Evolutionary conservation across 2,888 invertebrate species (phyloP).

Genomic region (Drosophila barbarae): DNA sequence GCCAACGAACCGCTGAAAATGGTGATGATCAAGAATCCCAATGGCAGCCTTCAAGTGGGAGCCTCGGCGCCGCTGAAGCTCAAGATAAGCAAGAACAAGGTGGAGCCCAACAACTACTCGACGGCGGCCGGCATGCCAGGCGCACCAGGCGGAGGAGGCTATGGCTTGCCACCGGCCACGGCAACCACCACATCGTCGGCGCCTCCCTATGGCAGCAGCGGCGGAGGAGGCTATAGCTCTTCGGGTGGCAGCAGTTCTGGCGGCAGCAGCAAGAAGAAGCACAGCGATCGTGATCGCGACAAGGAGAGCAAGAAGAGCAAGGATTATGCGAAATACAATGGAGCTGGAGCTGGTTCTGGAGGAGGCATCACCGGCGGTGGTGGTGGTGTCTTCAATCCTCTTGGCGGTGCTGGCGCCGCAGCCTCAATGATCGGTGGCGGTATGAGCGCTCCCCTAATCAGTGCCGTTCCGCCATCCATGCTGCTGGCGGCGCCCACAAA

Average conservation of each 20-base stretch:
- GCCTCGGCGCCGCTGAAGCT: slow-evolving; percentile 83
- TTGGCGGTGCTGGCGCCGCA: slow-evolving; percentile 68
- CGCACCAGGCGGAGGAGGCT: slow-evolving; percentile 31
- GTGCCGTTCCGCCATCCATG: slow-evolving; percentile 20
- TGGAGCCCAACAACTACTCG: slow-evolving; percentile 81
- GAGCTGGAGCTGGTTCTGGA: slow-evolving; percentile 38
- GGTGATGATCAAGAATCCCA: slow-evolving; percentile 87
- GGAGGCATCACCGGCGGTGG: slow-evolving; percentile 15
- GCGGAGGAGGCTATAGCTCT: slow-evolving; percentile 30
- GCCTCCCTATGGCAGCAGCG: slow-evolving; percentile 30
- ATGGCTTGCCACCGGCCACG: slow-evolving; percentile 31
- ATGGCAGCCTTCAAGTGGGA: slow-evolving; percentile 50
- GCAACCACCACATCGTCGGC: slow-evolving; percentile 15
- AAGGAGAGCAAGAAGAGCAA: slow-evolving; percentile 77
- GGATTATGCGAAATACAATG: slow-evolving; percentile 76
- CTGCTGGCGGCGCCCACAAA: slow-evolving; percentile 26
- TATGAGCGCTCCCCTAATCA: slow-evolving; percentile 26
- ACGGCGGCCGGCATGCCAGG: slow-evolving; percentile 37
- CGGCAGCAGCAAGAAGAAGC: slow-evolving; percentile 74
- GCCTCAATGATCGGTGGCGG: slow-evolving; percentile 26
- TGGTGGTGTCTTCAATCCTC: slow-evolving; percentile 43
- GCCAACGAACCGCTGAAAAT: slow-evolving; percentile 80
- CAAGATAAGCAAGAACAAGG: slow-evolving; percentile 88
- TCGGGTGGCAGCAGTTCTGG: slow-evolving; percentile 27
- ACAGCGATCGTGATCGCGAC: slow-evolving; percentile 78